Percentiles rank a stretch among this genome's conserved stretches.
phyloP scores from a whole-genome alignment of 2,888 invertebrate species.

The Idaea dimidiata region DNA sequence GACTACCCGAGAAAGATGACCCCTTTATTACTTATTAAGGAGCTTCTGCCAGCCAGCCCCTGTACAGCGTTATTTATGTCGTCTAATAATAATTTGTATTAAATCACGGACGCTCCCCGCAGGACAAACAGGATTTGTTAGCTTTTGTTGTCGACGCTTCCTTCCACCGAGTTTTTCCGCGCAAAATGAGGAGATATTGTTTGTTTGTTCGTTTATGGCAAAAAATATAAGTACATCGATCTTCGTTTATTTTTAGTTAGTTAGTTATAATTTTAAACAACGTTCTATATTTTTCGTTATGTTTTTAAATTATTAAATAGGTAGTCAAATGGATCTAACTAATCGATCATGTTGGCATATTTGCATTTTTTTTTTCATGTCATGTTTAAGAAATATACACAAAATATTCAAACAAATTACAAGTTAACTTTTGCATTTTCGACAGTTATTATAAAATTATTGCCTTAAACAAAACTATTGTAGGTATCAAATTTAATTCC shows the following conservation, averaged over 20 bases:
- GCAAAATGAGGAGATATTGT: slow-evolving; percentile 56
- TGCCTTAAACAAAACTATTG: too few species aligned
- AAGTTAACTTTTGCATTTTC: too few species aligned
- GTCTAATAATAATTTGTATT: slow-evolving; percentile 81
- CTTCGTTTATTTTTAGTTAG: slow-evolving; percentile 16
- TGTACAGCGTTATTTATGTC: slow-evolving; percentile 76
- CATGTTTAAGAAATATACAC: too few species aligned
- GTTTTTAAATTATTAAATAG: too few species aligned
- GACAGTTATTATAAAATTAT: too few species aligned
- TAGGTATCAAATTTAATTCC: too few species aligned
- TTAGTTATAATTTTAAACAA: too few species aligned
- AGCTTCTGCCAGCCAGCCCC: slow-evolving; percentile 61
- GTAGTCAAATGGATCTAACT: slow-evolving; percentile 8
- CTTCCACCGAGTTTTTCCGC: slow-evolving; percentile 44
- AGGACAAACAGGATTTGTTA: slow-evolving; percentile 77
- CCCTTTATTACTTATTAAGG: slow-evolving; percentile 81
- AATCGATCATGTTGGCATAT: slow-evolving; percentile 26
- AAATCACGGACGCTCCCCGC: slow-evolving; percentile 75
- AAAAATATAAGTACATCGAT: slow-evolving; percentile 40
- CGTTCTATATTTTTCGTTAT: too few species aligned
- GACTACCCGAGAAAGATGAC: slow-evolving; percentile 69
- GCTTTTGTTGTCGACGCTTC: slow-evolving; percentile 71
- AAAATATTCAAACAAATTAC: too few species aligned
- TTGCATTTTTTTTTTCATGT: neutral
- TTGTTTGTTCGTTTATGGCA: slow-evolving; percentile 51